Percentiles rank a stretch among this genome's conserved stretches.
Evolutionary conservation across 1,140 invertebrate species (phyloP).

Genomic region (Ericerus pela): DNA sequence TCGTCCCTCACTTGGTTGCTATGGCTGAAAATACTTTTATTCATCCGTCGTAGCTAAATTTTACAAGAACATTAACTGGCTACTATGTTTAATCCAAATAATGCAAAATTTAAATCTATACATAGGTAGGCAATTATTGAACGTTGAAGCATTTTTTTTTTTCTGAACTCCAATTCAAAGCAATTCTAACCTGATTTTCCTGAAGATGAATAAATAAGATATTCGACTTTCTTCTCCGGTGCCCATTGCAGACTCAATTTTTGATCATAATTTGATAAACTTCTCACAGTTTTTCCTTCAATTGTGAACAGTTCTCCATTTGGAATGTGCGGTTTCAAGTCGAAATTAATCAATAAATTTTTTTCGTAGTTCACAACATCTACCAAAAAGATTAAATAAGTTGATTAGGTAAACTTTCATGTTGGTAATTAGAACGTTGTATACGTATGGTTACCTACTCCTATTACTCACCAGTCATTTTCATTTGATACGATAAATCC

Average conservation of each 20-base stretch:
- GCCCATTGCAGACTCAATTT: neutral
- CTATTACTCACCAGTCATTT: neutral
- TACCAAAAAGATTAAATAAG: neutral
- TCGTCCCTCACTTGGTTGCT: too few relatives aligned
- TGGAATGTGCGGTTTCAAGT: neutral
- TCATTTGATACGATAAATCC: slow-evolving; percentile 1
- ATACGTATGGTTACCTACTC: neutral
- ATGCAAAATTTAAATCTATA: too few relatives aligned
- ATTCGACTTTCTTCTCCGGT: neutral
- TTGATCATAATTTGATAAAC: slow-evolving; percentile 4
- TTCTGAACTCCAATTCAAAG: too few relatives aligned
- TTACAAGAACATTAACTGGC: too few relatives aligned
- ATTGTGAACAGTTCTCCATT: neutral
- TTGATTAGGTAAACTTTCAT: neutral
- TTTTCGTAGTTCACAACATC: neutral
- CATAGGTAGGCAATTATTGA: too few relatives aligned
- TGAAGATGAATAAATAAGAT: neutral
- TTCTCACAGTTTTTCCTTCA: slow-evolving; percentile 2
- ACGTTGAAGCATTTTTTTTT: too few relatives aligned
- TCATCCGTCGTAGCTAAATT: too few relatives aligned
- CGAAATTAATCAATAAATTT: neutral
- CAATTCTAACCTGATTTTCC: neutral
- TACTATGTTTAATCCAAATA: too few relatives aligned
- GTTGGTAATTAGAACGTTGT: neutral
- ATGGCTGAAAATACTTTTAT: neutral